Percentiles rank a stretch among this genome's conserved stretches.
Evolutionary conservation across 1,140 invertebrate species (phyloP).

Genomic region (Heterodera carotae): DNA sequence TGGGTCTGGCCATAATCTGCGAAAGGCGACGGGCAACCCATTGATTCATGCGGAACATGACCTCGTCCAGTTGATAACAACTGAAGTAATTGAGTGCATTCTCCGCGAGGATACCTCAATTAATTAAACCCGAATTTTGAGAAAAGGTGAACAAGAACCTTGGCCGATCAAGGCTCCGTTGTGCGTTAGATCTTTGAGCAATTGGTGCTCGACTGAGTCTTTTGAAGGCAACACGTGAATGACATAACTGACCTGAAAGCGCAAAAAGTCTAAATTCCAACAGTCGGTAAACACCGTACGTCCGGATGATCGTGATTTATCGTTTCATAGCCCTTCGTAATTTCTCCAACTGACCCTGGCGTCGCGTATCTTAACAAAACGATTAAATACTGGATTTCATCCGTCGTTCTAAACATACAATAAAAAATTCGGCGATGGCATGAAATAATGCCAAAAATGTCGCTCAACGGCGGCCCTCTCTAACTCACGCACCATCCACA

Average conservation of each 20-base stretch:
- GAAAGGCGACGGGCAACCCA: constrained; percentile 33
- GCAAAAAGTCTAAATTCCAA: background rate
- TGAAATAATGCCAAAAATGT: constrained; percentile 23
- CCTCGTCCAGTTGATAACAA: constrained; percentile 16
- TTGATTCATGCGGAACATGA: constrained; percentile 39
- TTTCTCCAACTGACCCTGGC: constrained; percentile 20
- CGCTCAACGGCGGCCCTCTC: background rate
- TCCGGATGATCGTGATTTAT: constrained; percentile 18
- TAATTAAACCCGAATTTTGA: no score
- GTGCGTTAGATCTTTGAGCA: constrained; percentile 32
- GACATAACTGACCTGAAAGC: constrained; percentile 29
- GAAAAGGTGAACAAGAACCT: background rate
- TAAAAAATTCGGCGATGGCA: constrained; percentile 5
- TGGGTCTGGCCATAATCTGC: constrained; percentile 25
- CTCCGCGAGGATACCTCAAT: constrained; percentile 33
- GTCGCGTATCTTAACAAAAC: constrained; percentile 8
- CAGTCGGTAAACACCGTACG: background rate
- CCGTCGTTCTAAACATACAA: constrained; percentile 16
- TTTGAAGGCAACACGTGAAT: constrained; percentile 35
- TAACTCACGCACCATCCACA: constrained; percentile 30
- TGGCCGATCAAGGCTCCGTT: constrained; percentile 31
- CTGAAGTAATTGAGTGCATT: constrained; percentile 35
- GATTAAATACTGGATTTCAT: background rate
- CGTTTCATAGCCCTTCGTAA: constrained; percentile 16
- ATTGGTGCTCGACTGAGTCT: constrained; percentile 32